Conservation (phyloP, 2,888 invertebrate genomes). For the Heliconius ethilla region DNA sequence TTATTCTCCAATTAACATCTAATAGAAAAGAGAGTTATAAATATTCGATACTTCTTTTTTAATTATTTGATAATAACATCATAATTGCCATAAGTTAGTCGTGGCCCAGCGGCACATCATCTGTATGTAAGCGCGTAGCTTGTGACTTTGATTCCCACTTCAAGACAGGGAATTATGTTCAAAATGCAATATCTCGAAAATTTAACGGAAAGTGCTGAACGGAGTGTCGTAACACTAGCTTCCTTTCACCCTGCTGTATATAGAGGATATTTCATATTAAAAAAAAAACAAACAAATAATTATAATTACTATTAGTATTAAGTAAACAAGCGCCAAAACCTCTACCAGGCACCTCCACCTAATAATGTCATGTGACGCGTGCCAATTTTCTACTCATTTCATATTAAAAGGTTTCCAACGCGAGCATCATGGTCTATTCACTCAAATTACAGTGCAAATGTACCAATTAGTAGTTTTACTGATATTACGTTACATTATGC, state of each 20-base stretch:
- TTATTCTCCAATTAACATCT: too few relatives aligned
- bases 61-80: too few relatives aligned
- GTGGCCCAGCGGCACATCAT: not conserved
- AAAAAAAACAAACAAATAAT: too few relatives aligned
- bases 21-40: too few relatives aligned
- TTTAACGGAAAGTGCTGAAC: too few relatives aligned
- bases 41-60: too few relatives aligned
- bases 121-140: not conserved
- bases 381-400: slow-evolving; percentile 81
- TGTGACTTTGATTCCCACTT: not conserved
- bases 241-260: too few relatives aligned
- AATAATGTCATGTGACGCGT: slow-evolving; percentile 79
- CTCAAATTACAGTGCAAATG: slow-evolving; percentile 51
- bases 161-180: not conserved
- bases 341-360: slow-evolving; percentile 51
- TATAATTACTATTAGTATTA: not conserved
- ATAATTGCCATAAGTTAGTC: not conserved
- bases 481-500: slow-evolving; percentile 50
- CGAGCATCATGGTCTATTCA: slow-evolving; percentile 63
- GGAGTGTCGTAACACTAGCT: too few relatives aligned
- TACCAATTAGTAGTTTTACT: slow-evolving; percentile 52
- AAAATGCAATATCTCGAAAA: too few relatives aligned
- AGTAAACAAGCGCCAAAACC: not conserved
- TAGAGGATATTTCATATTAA: too few relatives aligned
- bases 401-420: slow-evolving; percentile 80